These are phyloP conservation scores for Zeus faber DNA, from an alignment of 2,113 vertebrate genomes.

Conservation along the genomic window DNA sequence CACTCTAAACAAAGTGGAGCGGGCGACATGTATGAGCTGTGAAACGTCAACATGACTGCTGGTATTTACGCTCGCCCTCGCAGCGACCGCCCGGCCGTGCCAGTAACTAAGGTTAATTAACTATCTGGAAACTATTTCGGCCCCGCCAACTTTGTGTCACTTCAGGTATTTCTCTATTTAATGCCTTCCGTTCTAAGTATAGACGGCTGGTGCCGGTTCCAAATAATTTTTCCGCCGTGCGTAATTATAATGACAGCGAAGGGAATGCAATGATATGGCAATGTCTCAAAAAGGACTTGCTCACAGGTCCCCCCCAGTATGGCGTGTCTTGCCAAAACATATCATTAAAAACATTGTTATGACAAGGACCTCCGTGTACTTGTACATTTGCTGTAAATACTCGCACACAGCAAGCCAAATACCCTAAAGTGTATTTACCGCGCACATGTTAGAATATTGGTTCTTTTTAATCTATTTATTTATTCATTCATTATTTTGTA, in stretches of 20 bases:
- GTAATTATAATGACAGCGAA: constrained; percentile 53
- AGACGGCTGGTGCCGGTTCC: constrained; percentile 51
- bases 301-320: constrained; percentile 24
- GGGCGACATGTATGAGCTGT: constrained; percentile 64
- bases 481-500: not conserved
- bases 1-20: constrained; percentile 59
- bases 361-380: constrained; percentile 24
- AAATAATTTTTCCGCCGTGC: constrained; percentile 40
- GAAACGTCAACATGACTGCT: constrained; percentile 68
- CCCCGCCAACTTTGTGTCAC: constrained; percentile 72
- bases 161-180: constrained; percentile 69
- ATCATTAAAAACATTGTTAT: constrained; percentile 14
- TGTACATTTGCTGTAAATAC: constrained; percentile 12
- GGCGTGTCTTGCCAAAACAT: constrained; percentile 31
- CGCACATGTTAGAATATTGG: too few species aligned
- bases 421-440: too few species aligned
- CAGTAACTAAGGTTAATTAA: constrained; percentile 65
- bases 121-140: constrained; percentile 72
- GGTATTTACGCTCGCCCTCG: constrained; percentile 57
- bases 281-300: constrained; percentile 35
- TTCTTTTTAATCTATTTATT: not conserved
- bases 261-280: constrained; percentile 41
- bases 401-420: not conserved
- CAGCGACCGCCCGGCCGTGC: constrained; percentile 37
- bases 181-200: constrained; percentile 62